These are phyloP conservation scores for Hoplodrina ambigua DNA, from an alignment of 2,888 invertebrate genomes.

Conservation along the genomic window DNA sequence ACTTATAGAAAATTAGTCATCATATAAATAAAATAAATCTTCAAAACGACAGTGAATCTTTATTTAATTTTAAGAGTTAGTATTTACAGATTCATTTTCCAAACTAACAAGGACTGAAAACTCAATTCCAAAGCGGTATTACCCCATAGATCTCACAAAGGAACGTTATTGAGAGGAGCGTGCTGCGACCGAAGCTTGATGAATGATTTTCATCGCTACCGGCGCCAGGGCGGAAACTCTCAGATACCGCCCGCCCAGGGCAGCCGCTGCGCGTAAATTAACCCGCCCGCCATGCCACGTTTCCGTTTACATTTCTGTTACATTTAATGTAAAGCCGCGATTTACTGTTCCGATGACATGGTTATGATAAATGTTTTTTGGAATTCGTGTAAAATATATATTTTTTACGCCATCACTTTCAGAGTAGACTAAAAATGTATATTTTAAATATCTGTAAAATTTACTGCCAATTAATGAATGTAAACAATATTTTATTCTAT, in stretches of 20 bases:
- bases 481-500: not conserved
- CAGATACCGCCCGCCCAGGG: slow-evolving; percentile 82
- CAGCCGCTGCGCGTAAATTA: slow-evolving; percentile 81
- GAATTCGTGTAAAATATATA: slow-evolving; percentile 29
- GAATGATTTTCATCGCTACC: slow-evolving; percentile 84
- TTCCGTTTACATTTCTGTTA: slow-evolving; percentile 77
- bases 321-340: slow-evolving; percentile 64
- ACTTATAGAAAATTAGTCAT: not conserved
- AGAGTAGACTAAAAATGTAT: not conserved
- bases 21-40: not conserved
- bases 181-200: slow-evolving; percentile 84
- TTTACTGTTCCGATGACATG: slow-evolving; percentile 59
- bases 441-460: slow-evolving; percentile 11
- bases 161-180: slow-evolving; percentile 76
- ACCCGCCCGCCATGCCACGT: slow-evolving; percentile 76
- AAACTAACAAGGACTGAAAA: slow-evolving; percentile 44
- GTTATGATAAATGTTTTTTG: slow-evolving; percentile 52
- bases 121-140: slow-evolving; percentile 41
- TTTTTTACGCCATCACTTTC: slow-evolving; percentile 8
- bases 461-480: slow-evolving; percentile 18
- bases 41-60: not conserved
- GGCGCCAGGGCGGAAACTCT: slow-evolving; percentile 78
- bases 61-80: not conserved
- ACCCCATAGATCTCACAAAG: slow-evolving; percentile 52
- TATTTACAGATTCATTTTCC: slow-evolving; percentile 4